Percentiles rank a stretch among this genome's conserved stretches.
phyloP scores from a whole-genome alignment of 2,113 vertebrate species.

The Athene cunicularia region DNA sequence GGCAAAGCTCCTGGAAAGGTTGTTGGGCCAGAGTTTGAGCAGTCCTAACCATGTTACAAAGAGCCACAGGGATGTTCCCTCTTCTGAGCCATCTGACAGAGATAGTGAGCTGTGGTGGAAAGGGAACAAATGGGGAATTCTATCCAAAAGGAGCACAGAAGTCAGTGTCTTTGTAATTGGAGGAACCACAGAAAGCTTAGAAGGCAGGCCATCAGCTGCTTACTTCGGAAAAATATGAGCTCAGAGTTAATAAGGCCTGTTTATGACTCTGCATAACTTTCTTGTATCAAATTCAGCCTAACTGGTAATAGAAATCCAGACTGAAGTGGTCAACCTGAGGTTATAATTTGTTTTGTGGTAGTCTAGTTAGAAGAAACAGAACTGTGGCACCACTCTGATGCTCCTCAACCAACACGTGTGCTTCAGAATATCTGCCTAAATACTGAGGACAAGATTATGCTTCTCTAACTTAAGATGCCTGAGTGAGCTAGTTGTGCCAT shows the following conservation, averaged over 20 bases:
- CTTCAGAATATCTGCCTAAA: not conserved
- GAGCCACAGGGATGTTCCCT: not conserved
- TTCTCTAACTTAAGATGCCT: not conserved
- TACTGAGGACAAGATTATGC: not conserved
- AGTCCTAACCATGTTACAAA: not conserved
- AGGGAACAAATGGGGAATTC: not conserved
- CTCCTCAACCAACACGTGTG: rapidly evolving
- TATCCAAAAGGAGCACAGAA: not conserved
- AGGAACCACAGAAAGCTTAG: not conserved
- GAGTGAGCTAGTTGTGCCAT: not conserved
- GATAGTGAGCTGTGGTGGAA: not conserved
- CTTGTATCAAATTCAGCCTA: not conserved
- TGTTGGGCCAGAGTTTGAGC: not conserved
- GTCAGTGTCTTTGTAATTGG: not conserved
- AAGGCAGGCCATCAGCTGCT: not conserved
- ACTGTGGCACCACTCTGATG: not conserved
- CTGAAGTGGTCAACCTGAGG: not conserved
- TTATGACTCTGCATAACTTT: not conserved
- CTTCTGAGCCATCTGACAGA: not conserved
- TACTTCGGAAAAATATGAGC: not conserved
- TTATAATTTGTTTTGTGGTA: not conserved
- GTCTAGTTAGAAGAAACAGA: not conserved
- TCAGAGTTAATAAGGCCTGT: not conserved
- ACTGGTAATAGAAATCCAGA: not conserved
- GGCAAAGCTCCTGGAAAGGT: not conserved